Evolutionary conservation across 2,113 vertebrate genomes (phyloP).

Genomic region (Procavia capensis): DNA sequence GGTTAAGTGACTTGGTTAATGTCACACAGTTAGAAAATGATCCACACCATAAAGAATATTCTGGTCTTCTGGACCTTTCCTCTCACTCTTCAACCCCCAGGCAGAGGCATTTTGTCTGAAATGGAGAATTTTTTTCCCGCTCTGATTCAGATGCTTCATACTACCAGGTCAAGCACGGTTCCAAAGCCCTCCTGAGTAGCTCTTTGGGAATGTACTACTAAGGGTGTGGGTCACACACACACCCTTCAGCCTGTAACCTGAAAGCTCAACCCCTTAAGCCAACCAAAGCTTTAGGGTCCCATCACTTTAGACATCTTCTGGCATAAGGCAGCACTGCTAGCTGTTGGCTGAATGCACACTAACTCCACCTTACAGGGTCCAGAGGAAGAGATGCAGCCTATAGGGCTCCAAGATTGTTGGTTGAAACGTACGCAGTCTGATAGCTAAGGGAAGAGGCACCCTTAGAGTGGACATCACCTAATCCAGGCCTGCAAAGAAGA

Average conservation of each 20-base stretch:
- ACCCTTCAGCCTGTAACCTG: neutral
- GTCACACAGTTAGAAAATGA: neutral
- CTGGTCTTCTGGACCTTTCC: neutral
- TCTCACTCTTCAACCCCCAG: neutral
- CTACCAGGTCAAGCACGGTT: conserved; percentile 3
- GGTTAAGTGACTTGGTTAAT: neutral
- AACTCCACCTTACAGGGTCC: neutral
- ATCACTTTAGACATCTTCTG: neutral
- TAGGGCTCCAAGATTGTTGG: neutral
- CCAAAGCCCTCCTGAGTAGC: neutral
- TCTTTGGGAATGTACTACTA: neutral
- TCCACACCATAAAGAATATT: neutral
- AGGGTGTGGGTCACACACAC: neutral
- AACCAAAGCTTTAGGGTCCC: neutral
- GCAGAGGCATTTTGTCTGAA: neutral
- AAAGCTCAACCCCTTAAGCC: neutral
- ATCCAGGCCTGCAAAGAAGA: neutral
- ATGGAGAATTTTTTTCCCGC: conserved; percentile 9
- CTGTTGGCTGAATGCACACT: neutral
- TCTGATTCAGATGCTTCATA: neutral
- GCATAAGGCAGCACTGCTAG: neutral
- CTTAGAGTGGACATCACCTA: neutral
- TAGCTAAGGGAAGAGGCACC: neutral
- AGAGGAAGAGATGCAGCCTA: neutral
- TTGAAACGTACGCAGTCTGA: neutral